Percentiles rank a stretch among this genome's conserved stretches.
These are phyloP conservation scores for Phyllotis vaccarum DNA, from an alignment of 2,797 vertebrate genomes.

Conservation along the genomic window DNA sequence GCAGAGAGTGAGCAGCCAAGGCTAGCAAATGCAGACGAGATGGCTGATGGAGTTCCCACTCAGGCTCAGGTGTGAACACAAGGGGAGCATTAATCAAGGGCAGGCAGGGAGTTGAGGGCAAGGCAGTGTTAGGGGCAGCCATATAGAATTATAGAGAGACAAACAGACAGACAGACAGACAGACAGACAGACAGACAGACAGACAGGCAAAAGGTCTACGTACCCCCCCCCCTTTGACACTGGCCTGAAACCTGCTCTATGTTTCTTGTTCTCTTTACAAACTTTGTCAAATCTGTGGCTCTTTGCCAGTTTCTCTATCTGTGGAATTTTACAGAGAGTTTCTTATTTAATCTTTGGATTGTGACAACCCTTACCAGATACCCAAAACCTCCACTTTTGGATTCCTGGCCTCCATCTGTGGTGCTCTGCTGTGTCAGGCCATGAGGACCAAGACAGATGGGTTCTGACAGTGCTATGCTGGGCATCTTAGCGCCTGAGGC, in stretches of 20 bases:
- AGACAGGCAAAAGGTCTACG: not conserved
- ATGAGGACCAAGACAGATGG: accelerated
- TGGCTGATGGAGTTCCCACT: accelerated
- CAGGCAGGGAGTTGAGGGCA: not conserved
- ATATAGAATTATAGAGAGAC: not conserved
- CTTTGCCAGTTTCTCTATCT: not conserved
- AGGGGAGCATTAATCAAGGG: not conserved
- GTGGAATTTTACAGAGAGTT: not conserved
- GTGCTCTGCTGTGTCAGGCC: accelerated
- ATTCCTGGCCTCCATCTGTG: not conserved
- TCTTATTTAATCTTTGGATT: not conserved
- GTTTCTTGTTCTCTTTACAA: not conserved
- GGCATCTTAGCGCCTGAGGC: not conserved
- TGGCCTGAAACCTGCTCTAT: not conserved
- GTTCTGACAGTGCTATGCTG: not conserved
- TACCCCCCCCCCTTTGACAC: no score
- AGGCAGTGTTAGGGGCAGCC: not conserved
- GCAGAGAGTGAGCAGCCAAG: not conserved
- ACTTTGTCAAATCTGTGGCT: not conserved
- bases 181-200: not conserved
- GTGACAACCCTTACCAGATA: not conserved
- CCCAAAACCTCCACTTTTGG: not conserved
- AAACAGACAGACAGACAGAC: not conserved
- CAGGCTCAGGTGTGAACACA: no score
- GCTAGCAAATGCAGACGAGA: accelerated